phyloP scores from a whole-genome alignment of 2,797 vertebrate genomes.

The Hipposideros larvatus region DNA sequence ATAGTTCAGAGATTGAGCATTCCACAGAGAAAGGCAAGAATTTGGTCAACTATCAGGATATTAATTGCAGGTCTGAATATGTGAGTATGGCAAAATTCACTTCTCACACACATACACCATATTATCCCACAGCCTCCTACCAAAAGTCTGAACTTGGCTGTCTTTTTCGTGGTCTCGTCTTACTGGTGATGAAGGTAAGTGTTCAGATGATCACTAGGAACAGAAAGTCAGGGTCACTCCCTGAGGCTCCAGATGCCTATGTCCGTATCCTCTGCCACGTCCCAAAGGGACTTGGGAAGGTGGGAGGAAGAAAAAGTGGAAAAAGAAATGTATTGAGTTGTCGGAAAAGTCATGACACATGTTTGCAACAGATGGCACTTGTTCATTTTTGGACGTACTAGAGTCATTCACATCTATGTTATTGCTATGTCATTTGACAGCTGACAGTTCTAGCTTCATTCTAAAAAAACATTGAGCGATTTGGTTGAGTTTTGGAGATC shows the following conservation, averaged over 20 bases:
- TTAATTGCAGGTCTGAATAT: neutral
- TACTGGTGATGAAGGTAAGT: neutral
- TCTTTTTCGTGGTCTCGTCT: neutral
- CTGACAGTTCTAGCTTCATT: no score
- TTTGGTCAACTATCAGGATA: neutral
- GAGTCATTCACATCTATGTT: no score
- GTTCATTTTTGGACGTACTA: no score
- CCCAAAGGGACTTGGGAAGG: neutral
- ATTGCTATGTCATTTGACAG: no score
- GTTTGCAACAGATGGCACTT: no score
- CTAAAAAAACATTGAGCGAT: no score
- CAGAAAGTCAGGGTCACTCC: neutral
- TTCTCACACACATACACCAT: neutral
- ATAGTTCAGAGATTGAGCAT: constrained; percentile 53
- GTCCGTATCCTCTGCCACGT: neutral
- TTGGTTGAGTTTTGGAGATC: no score
- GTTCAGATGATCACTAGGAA: neutral
- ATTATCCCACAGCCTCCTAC: neutral
- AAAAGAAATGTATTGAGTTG: neutral
- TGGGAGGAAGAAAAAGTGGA: fast-evolving
- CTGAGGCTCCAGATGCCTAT: neutral
- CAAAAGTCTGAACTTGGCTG: neutral
- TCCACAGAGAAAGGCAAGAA: constrained; percentile 52
- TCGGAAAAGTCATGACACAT: no score
- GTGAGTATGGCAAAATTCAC: neutral